Evolutionary conservation across 2,113 vertebrate genomes (phyloP), one percentile per base, ranked within the genome.

Genomic region (Poecilia latipinna): DNA sequence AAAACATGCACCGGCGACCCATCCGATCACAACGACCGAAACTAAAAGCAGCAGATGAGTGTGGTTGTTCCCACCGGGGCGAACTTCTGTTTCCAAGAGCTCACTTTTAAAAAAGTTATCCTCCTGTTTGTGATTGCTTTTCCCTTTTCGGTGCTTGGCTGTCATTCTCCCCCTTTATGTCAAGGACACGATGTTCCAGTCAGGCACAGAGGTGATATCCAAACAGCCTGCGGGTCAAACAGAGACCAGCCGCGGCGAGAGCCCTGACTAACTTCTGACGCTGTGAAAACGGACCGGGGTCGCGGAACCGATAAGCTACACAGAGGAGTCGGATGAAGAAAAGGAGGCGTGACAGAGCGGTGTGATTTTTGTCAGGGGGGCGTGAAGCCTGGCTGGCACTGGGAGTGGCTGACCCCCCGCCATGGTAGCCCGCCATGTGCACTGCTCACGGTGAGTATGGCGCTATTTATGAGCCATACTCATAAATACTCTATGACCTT

Each of bases 121-220:
- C 60, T 94, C 94, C 8, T 88, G 70, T 60, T 90, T 93, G 62
- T 90, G 83, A 83, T 88, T 92, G 80, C 68, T 73, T 72, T 93
- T 95, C 32, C 90, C 92, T 83, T 84, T 94, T 4, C 94, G 91
- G 69, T 94, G 93, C 77, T 92, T 94, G 81, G 94, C 93, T 64
- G 94, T 94, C 94, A 94, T 94, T 72, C 37, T 71, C 28, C 26
- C 44, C 0, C 11, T 17, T 63, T 64, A 24, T 28, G 10, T 32
- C 80, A 48, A 88, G 89, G 84, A 92, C 90, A 91, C 86, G 51
- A 73, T 86, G 90, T 91, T 82, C 90, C 12, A 24, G 65, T 2
- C 54, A 19, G 67, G 57, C 77, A 68, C 71, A 72, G 79, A 82
- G 70, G 72, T 74, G 79, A 32, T 48, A 63, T 64, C 37, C 28